Conservation (phyloP, 2,113 vertebrate species). For the Apeltes quadracus region DNA sequence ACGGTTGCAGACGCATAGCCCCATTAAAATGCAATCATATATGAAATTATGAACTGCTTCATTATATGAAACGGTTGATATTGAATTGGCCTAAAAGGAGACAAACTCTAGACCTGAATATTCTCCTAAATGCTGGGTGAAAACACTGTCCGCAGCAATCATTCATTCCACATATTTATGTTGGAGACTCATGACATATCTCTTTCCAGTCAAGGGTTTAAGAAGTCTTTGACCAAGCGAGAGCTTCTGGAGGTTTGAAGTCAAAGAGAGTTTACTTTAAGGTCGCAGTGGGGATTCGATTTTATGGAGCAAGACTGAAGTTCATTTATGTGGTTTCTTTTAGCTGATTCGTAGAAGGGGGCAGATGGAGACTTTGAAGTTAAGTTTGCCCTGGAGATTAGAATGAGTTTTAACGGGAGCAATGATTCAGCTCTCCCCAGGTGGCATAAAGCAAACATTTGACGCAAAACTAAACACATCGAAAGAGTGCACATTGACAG, state of each 20-base stretch:
- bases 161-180: constrained; percentile 72
- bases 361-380: constrained; percentile 62
- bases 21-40: constrained; percentile 26
- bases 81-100: constrained; percentile 42
- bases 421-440: constrained; percentile 60
- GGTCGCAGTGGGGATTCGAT: constrained; percentile 63
- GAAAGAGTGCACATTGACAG: constrained; percentile 2
- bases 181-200: constrained; percentile 63
- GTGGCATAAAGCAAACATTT: constrained; percentile 69
- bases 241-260: constrained; percentile 48
- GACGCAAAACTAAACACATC: constrained; percentile 41
- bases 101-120: constrained; percentile 35
- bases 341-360: constrained; percentile 29
- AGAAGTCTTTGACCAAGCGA: constrained; percentile 45
- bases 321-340: constrained; percentile 57
- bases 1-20: constrained; percentile 5
- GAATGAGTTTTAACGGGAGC: constrained; percentile 52
- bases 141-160: constrained; percentile 58
- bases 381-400: constrained; percentile 46
- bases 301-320: constrained; percentile 69
- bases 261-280: constrained; percentile 65
- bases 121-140: constrained; percentile 50
- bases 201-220: constrained; percentile 62
- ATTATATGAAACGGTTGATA: constrained; percentile 28
- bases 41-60: constrained; percentile 14